Evolutionary conservation across 2,113 vertebrate genomes (phyloP).

Genomic region (Pica pica): DNA sequence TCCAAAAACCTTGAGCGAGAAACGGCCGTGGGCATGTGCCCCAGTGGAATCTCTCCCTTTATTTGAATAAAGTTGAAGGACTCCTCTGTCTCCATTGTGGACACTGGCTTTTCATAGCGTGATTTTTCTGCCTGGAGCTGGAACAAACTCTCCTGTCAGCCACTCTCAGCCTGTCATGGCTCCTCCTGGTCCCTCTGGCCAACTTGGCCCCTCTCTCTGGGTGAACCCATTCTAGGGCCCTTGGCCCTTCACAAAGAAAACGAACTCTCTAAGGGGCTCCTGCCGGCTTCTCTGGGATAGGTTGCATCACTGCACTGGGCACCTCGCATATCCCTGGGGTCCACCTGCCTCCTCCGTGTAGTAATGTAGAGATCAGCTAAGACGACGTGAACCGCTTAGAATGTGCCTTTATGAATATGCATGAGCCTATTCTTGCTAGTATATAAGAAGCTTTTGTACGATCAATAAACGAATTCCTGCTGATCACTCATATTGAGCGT

Average conservation of each 20-base stretch:
- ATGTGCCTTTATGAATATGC: too few relatives aligned
- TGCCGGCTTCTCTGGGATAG: not conserved
- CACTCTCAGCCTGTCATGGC: not conserved
- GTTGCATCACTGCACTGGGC: not conserved
- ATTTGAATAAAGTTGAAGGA: too few relatives aligned
- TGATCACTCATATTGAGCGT: too few relatives aligned
- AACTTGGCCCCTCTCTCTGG: not conserved
- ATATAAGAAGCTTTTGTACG: too few relatives aligned
- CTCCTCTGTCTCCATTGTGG: too few relatives aligned
- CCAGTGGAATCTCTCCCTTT: too few relatives aligned
- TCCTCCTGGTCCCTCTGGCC: not conserved
- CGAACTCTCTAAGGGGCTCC: not conserved
- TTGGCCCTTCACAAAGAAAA: not conserved
- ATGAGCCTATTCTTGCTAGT: too few relatives aligned
- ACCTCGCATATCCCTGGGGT: not conserved
- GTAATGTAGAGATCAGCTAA: too few relatives aligned
- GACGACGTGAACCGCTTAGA: too few relatives aligned
- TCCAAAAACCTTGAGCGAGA: not conserved
- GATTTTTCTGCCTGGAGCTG: not conserved
- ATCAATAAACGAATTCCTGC: too few relatives aligned
- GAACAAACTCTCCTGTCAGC: not conserved
- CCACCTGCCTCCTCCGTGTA: not conserved
- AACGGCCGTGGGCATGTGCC: too few relatives aligned
- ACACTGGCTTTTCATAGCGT: not conserved
- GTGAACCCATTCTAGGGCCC: not conserved